phyloP scores from a whole-genome alignment of 2,797 vertebrate genomes.

The Anniella stebbinsi region DNA sequence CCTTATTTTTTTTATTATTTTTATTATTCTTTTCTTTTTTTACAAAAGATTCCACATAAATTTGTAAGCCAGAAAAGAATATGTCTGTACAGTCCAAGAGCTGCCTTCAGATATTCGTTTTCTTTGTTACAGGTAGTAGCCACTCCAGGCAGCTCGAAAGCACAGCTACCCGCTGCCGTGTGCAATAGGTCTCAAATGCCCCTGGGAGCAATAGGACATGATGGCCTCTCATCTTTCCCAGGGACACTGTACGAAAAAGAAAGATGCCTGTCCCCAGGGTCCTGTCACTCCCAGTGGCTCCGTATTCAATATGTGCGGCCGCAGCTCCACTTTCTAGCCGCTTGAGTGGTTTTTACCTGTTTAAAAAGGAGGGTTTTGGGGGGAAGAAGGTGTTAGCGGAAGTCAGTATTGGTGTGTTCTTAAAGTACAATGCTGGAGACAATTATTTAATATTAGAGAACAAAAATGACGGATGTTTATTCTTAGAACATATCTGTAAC shows the following conservation, averaged over 20 bases:
- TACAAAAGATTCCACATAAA: neutral
- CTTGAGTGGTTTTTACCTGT: neutral
- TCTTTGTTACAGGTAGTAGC: no score
- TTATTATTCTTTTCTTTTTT: neutral
- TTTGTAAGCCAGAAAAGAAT: neutral
- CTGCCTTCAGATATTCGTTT: neutral
- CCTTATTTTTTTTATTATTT: no score
- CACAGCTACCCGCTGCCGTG: neutral
- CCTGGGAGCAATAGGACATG: no score
- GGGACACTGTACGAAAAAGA: neutral
- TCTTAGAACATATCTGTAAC: no score
- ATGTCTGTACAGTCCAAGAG: neutral
- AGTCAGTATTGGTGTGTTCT: no score
- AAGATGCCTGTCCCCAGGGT: neutral
- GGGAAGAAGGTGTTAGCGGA: no score
- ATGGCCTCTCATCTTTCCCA: no score
- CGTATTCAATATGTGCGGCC: neutral
- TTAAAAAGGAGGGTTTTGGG: neutral
- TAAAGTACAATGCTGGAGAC: no score
- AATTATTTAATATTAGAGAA: no score
- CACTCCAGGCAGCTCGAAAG: no score
- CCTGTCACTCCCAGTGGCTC: neutral
- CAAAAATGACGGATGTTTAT: no score
- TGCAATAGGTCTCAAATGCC: neutral
- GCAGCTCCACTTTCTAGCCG: neutral